Evolutionary conservation across 2,888 invertebrate species (phyloP).

Genomic region (Synergus japonicus): DNA sequence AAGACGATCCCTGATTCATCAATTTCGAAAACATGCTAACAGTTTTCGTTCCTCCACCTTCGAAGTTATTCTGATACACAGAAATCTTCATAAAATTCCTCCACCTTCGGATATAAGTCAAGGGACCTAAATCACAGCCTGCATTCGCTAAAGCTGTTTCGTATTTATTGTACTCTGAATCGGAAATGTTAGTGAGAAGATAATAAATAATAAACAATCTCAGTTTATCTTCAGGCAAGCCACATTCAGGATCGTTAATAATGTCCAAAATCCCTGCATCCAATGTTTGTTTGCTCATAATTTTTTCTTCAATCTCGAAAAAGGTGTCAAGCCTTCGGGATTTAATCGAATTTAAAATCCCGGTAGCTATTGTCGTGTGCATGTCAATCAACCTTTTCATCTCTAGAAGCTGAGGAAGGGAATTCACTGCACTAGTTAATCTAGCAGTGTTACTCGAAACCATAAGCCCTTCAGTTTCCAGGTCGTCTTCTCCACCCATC

Average conservation of each 20-base stretch:
- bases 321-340: slow-evolving; percentile 94
- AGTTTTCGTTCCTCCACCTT: slow-evolving; percentile 96
- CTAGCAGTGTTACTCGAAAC: slow-evolving; percentile 95
- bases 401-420: slow-evolving; percentile 96
- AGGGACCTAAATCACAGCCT: slow-evolving; percentile 91
- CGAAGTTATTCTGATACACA: slow-evolving; percentile 88
- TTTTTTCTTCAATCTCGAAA: slow-evolving; percentile 98
- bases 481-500: slow-evolving; percentile 95
- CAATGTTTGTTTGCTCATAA: slow-evolving; percentile 91
- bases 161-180: slow-evolving; percentile 90
- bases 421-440: slow-evolving; percentile 96
- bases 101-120: slow-evolving; percentile 95
- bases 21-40: slow-evolving; percentile 99
- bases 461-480: slow-evolving; percentile 90
- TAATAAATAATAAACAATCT: slow-evolving; percentile 95
- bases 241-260: slow-evolving; percentile 90
- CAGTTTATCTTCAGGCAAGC: slow-evolving; percentile 94
- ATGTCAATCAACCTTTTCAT: slow-evolving; percentile 98
- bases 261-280: slow-evolving; percentile 94
- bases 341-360: slow-evolving; percentile 92
- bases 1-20: slow-evolving; percentile 97
- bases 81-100: slow-evolving; percentile 89
- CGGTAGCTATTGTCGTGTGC: slow-evolving; percentile 99
- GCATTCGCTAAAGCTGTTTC: slow-evolving; percentile 87
- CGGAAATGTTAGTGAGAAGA: slow-evolving; percentile 90